Evolutionary conservation across 2,888 invertebrate species (phyloP).

Genomic region (Portevinia maculata): DNA sequence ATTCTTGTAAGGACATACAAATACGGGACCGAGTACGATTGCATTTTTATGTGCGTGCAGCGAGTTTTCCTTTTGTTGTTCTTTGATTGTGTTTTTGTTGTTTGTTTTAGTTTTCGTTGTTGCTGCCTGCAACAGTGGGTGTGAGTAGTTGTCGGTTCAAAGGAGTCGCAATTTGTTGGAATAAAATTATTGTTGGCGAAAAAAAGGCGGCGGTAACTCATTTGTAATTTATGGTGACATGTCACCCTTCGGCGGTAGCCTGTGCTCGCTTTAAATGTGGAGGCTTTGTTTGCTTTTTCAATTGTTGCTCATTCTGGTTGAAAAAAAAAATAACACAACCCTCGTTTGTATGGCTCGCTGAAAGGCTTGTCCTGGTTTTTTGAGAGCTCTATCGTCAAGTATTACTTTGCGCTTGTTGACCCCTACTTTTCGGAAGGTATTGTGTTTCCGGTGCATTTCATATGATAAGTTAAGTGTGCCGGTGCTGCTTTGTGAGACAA

Average conservation of each 20-base stretch:
- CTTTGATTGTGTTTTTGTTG: too few species aligned
- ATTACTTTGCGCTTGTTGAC: too few species aligned
- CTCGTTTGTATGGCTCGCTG: too few species aligned
- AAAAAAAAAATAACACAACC: too few species aligned
- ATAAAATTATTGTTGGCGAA: not conserved
- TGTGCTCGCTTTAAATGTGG: not conserved
- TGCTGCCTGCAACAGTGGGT: too few species aligned
- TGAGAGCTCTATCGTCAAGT: too few species aligned
- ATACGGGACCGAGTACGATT: not conserved
- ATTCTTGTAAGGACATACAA: constrained; percentile 7
- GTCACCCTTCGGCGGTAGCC: not conserved
- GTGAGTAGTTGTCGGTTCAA: not conserved
- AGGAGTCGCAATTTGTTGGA: not conserved
- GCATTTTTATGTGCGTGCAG: not conserved
- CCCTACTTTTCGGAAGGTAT: too few species aligned
- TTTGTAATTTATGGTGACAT: not conserved
- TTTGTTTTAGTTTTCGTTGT: not conserved
- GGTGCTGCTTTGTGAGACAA: too few species aligned
- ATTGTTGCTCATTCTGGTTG: not conserved
- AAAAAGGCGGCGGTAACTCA: constrained; percentile 3
- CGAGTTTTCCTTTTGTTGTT: not conserved
- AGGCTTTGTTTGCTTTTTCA: not conserved
- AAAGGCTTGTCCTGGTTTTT: too few species aligned
- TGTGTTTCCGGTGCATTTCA: too few species aligned
- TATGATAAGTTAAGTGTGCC: too few species aligned